A percentile compares a stretch with the other conserved stretches of the same genome.
phyloP scores from a whole-genome alignment of 2,797 vertebrate species.

The Aotus griseimembra region DNA sequence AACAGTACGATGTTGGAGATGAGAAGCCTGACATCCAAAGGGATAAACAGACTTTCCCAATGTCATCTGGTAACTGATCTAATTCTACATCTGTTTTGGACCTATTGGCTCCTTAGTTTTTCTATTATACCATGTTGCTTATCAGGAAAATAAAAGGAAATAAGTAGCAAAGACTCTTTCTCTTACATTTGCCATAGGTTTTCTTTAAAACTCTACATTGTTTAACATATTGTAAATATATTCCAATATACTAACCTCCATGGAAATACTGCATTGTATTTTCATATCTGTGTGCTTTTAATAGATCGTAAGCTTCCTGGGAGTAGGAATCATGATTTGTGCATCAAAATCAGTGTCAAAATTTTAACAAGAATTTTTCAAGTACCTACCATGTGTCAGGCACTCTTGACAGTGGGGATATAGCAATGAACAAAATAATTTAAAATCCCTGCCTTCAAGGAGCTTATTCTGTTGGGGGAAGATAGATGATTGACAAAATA shows the following conservation, averaged over 20 bases:
- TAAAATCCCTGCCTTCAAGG: constrained; percentile 16
- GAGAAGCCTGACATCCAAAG: not conserved
- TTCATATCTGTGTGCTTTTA: not conserved
- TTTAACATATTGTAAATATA: constrained; percentile 22
- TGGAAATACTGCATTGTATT: not conserved
- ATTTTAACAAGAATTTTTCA: constrained; percentile 8
- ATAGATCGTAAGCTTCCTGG: not conserved
- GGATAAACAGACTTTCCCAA: not conserved
- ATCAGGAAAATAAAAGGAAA: not conserved
- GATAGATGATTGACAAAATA: not conserved
- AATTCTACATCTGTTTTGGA: not conserved
- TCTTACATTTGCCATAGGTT: not conserved
- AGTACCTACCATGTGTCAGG: not conserved
- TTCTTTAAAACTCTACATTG: not conserved
- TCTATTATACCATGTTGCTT: not conserved
- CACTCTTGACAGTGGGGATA: not conserved
- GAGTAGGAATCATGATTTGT: not conserved
- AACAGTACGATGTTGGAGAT: not conserved
- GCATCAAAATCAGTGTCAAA: not conserved
- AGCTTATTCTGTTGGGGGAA: constrained; percentile 24
- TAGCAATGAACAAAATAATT: constrained; percentile 39
- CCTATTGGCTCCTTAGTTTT: not conserved
- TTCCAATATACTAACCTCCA: not conserved
- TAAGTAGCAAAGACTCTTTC: not conserved
- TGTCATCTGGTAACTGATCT: not conserved